Evolutionary conservation across 2,888 invertebrate species (phyloP), one percentile per base, ranked within the genome.

Genomic region (Theretra japonica): DNA sequence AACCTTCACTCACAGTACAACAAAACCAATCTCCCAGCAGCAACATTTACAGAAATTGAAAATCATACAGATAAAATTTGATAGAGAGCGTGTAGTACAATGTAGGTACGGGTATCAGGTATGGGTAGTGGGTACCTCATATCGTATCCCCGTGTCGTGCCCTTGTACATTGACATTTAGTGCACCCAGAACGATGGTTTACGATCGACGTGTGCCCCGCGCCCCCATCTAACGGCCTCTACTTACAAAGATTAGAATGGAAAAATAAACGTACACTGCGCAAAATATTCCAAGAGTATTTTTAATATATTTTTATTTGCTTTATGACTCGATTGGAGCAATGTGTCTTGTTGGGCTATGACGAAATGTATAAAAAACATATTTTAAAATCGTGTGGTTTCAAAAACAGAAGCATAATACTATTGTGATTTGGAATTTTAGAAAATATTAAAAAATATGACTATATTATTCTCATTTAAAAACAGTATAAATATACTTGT

Each of bases 161-260:
- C 72, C 72, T 69, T 72, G 86, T 85, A 87, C 86, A 84, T 85
- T 90, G 91, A 91, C 90, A 88, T 90, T 90, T 88, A 91, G 87
- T 89, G 83, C 84, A 83, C 81, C 78, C 81, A 77, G 81, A 86
- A 82, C 83, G 82, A 85, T 89, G 88, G 82, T 91, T 91, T 90
- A 90, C 86, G 87, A 84, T 72, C 73, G 73, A 74, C 78, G 76
- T 76, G 77, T 76, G 75, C 77, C 79, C 69, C 50, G 69, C 70
- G 68, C 71, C 71, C 72, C 71, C 73, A 73, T 62, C 76, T 75
- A 72, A 73, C 77, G 75, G 74, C 75, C 78, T 80, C 76, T 79
- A 77, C 78, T 74, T 75, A 75, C 76, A 81, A 72, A 72, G 72
- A 72, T 72, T 72, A 69, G 69, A 72, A 69, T 72, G 68, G 50